Conservation (phyloP, 2,888 invertebrate species). For the Notocelia uddmanniana region DNA sequence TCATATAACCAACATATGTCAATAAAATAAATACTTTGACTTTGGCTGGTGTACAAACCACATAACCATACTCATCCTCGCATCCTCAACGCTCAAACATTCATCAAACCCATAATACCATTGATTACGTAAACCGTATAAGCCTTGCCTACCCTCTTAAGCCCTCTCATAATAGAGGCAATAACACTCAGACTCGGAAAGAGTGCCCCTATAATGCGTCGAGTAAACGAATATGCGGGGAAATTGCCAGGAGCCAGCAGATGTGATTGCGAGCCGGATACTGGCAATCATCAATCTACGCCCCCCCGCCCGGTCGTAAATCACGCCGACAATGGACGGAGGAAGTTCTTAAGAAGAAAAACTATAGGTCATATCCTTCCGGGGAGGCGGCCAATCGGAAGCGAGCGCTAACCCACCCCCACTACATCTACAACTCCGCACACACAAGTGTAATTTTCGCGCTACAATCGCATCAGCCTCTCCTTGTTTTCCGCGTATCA, state of each 20-base stretch:
- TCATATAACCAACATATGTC: too few relatives aligned
- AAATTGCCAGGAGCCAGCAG: constrained; percentile 78
- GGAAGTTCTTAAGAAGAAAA: constrained; percentile 86
- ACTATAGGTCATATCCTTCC: constrained; percentile 87
- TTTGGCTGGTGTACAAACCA: neutral
- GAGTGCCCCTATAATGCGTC: constrained; percentile 79
- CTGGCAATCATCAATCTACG: constrained; percentile 82
- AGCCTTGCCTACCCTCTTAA: constrained; percentile 66
- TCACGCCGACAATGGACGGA: constrained; percentile 83
- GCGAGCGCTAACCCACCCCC: constrained; percentile 59
- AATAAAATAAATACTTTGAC: neutral
- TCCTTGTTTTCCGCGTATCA: constrained; percentile 12
- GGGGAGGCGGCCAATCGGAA: constrained; percentile 84
- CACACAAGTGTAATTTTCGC: neutral
- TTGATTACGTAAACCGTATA: constrained; percentile 45
- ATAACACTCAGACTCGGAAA: constrained; percentile 80
- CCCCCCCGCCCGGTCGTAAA: constrained; percentile 73
- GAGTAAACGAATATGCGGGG: constrained; percentile 84
- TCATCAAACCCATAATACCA: constrained; percentile 43
- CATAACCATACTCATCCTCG: constrained; percentile 3
- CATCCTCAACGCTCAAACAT: constrained; percentile 37
- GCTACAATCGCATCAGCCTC: constrained; percentile 11
- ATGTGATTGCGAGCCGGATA: constrained; percentile 81
- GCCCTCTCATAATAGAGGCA: constrained; percentile 76
- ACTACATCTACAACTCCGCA: constrained; percentile 12